Evolutionary conservation across 2,888 invertebrate genomes (phyloP).

Genomic region (Drosophila testacea): DNA sequence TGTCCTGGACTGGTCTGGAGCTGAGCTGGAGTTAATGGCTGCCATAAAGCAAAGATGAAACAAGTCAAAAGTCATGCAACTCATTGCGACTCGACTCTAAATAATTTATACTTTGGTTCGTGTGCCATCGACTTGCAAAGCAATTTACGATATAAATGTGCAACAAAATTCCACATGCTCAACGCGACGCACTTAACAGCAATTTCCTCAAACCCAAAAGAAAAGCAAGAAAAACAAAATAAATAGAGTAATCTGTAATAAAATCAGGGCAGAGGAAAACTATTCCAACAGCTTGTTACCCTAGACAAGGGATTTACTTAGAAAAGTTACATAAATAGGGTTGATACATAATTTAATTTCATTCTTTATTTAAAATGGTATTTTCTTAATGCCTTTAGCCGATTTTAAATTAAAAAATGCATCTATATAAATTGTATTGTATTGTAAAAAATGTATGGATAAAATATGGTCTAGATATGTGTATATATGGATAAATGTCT

Average conservation of each 20-base stretch:
- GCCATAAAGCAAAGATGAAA: constrained; percentile 54
- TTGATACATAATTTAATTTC: no score
- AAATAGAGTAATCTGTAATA: neutral
- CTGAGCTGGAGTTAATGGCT: constrained; percentile 53
- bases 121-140: constrained; percentile 19
- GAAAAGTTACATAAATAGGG: neutral
- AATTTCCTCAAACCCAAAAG: constrained; percentile 1
- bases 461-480: no score
- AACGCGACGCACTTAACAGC: constrained; percentile 25
- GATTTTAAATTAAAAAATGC: no score
- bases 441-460: no score
- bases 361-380: no score
- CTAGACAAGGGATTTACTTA: neutral
- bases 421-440: no score
- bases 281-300: neutral
- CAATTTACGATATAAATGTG: constrained; percentile 14
- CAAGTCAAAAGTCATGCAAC: constrained; percentile 44
- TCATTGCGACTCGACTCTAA: constrained; percentile 34
- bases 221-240: neutral
- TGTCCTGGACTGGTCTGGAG: neutral
- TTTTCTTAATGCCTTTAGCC: no score
- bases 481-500: no score
- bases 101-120: constrained; percentile 34
- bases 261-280: neutral
- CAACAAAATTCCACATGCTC: constrained; percentile 22